A percentile compares a stretch with the other conserved stretches of the same genome.
Conservation (phyloP, 2,113 vertebrate genomes). For the Apus apus region DNA sequence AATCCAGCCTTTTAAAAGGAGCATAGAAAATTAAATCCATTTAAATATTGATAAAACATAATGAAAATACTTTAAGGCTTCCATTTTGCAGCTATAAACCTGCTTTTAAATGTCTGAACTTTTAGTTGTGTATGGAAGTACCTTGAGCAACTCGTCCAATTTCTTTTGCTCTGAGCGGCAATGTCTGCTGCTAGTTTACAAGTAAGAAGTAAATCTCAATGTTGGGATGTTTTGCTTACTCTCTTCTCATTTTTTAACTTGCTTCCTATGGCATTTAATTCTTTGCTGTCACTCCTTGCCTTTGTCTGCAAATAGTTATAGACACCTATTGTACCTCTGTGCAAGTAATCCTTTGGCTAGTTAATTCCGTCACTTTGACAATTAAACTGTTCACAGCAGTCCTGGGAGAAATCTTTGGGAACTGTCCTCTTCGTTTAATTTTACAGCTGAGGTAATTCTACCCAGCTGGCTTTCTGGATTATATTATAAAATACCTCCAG, state of each 20-base stretch:
- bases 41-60: neutral
- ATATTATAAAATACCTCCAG: neutral
- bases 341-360: neutral
- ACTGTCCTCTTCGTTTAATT: neutral
- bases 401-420: neutral
- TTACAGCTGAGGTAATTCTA: neutral
- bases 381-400: neutral
- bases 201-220: neutral
- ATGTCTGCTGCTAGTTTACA: neutral
- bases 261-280: neutral
- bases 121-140: neutral
- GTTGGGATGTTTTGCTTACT: neutral
- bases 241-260: neutral
- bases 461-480: constrained; percentile 13
- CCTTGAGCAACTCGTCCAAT: neutral
- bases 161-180: neutral
- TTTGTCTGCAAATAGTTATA: neutral
- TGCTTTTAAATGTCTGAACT: neutral
- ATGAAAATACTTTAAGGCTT: neutral
- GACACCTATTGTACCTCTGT: neutral
- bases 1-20: neutral
- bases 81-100: neutral
- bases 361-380: neutral
- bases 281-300: neutral
- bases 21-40: neutral